Base-by-base conservation (phyloP, 1,140 invertebrate species). In the Pogonus chalceus region DNA sequence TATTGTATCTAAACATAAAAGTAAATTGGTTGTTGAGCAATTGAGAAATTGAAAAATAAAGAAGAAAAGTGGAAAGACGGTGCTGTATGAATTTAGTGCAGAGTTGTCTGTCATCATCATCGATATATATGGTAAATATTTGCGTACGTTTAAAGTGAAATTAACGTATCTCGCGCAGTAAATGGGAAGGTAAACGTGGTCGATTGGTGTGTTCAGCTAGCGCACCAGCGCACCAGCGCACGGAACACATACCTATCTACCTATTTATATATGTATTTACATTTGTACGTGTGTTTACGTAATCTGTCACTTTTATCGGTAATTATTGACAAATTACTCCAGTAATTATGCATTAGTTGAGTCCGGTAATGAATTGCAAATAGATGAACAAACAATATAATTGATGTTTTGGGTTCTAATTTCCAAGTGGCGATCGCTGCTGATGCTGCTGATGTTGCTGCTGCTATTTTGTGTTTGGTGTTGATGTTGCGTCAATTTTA, bases 321-420 rank as follows among this genome's bases (percentile, higher is more conserved):
- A 18, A 43, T 43, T 43, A 43, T 43, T 43, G 37, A 43, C 37
- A 43, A 43, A 43, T 43, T 43, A 43, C 37, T 43, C 37, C 18
- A 43, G 37, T 43, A 43, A 43, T 43, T 43, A 43, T 43, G 18
- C 37, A 43, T 43, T 43, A 43, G 37, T 43, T 43, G 18, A 18
- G 9, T 9, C 9, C 37, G 18, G 37, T 43, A 43, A 43, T 43
- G 37, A 43, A 43, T 43, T 43, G 37, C 37, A 43, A 43, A 43
- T 43, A 43, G 37, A 43, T 43, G 37, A 43, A 43, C 37, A 43
- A 43, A 43, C 37, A 43, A 43, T 43, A 43, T 43, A 43, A 43
- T 43, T 43, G 37, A 43, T 43, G 37, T 43, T 10, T 43, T 18
- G 37, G 37, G 26, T 31, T 14, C 26, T 31, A 31, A 31, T 14